A percentile compares a stretch with the other conserved stretches of the same genome.
Evolutionary conservation across 1,140 invertebrate species (phyloP).

Genomic region (Ridgeia piscesae): DNA sequence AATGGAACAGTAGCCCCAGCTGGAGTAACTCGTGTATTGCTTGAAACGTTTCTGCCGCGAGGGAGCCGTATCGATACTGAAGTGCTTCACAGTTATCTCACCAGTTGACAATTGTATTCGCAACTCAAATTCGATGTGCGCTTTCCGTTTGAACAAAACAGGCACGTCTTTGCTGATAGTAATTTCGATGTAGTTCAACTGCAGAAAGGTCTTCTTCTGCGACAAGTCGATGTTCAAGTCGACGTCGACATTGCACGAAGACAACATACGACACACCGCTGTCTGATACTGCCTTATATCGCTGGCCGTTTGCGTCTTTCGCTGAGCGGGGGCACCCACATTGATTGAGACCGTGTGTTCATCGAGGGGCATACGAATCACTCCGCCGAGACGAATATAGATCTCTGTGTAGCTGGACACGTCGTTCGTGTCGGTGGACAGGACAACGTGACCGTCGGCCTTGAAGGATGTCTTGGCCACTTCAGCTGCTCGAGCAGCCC

Average conservation of each 20-base stretch:
- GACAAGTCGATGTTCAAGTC: too few relatives aligned
- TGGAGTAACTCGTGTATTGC: background rate
- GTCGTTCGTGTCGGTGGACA: background rate
- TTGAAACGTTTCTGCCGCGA: background rate
- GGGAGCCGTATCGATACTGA: too few relatives aligned
- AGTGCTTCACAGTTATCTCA: too few relatives aligned
- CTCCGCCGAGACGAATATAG: background rate
- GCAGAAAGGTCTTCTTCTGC: background rate
- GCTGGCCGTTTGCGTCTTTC: background rate
- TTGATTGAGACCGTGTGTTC: background rate
- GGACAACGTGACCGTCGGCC: background rate
- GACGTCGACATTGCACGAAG: background rate
- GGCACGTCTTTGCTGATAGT: background rate
- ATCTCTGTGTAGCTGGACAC: background rate
- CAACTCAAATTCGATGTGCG: background rate
- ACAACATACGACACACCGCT: background rate
- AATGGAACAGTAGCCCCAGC: background rate
- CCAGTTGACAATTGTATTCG: background rate
- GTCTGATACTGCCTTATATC: background rate
- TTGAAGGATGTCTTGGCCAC: background rate
- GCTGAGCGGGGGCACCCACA: background rate
- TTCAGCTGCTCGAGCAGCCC: background rate
- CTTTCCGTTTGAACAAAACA: background rate
- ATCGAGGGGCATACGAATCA: background rate
- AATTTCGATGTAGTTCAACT: background rate